These are phyloP conservation scores for Clarias pachynema DNA, from an alignment of 2,797 vertebrate genomes.

Conservation along the genomic window DNA sequence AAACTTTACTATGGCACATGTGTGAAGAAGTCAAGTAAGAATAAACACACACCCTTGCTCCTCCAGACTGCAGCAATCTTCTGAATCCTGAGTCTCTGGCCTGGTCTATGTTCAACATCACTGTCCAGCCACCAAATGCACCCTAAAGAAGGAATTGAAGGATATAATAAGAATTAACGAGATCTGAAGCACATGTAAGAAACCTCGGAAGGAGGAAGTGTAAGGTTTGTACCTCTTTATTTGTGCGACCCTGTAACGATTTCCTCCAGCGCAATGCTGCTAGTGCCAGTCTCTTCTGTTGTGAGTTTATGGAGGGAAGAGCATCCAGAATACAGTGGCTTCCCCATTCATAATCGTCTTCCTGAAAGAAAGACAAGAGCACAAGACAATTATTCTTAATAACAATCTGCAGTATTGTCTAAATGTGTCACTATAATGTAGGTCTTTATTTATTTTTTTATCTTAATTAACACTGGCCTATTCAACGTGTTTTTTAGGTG, in stretches of 20 bases:
- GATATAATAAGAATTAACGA: neutral
- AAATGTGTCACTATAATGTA: neutral
- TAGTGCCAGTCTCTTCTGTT: constrained; percentile 87
- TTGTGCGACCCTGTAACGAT: constrained; percentile 75
- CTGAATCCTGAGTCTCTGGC: constrained; percentile 92
- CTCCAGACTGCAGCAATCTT: constrained; percentile 92
- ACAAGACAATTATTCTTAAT: neutral
- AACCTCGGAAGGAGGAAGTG: neutral
- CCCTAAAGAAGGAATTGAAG: constrained; percentile 74
- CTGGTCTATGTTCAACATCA: constrained; percentile 93
- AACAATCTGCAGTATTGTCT: neutral
- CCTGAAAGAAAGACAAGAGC: constrained; percentile 70
- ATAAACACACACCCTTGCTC: constrained; percentile 81
- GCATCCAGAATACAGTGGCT: constrained; percentile 85
- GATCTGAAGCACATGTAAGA: neutral
- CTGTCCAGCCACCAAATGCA: constrained; percentile 94
- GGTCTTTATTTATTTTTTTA: neutral
- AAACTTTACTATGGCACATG: no score
- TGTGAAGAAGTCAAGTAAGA: no score
- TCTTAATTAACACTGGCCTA: neutral
- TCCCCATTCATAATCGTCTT: constrained; percentile 97
- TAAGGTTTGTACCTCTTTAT: constrained; percentile 60
- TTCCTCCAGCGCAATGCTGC: constrained; percentile 95
- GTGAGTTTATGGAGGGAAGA: constrained; percentile 82
- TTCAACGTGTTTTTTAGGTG: neutral